phyloP scores from a whole-genome alignment of 1,140 invertebrate genomes.

The Ganaspis sp. region DNA sequence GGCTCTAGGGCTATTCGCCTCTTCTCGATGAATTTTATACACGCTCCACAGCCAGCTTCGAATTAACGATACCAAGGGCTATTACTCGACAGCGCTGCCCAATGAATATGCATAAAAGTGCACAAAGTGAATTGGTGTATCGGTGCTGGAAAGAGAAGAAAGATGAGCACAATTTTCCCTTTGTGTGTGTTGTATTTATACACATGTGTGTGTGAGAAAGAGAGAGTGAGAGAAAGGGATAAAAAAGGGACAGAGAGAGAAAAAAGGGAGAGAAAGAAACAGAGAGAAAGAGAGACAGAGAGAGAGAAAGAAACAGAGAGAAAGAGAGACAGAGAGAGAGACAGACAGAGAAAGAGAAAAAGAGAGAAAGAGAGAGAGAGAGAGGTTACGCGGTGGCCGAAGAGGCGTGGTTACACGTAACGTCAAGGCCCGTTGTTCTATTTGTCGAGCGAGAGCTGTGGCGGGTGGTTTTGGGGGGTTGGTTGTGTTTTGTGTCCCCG shows the following conservation, averaged over 20 bases:
- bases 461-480: constrained; percentile 41
- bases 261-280: not conserved
- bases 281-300: no score
- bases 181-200: no score
- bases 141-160: constrained; percentile 20
- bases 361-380: constrained; percentile 17
- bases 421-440: constrained; percentile 67
- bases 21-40: constrained; percentile 48
- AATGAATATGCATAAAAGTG: constrained; percentile 70
- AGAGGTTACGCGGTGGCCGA: not conserved
- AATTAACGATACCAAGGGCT: constrained; percentile 42
- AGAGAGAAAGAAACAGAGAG: no score
- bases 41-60: constrained; percentile 51
- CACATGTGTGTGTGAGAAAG: constrained; percentile 33
- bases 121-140: constrained; percentile 66
- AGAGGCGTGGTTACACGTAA: constrained; percentile 69
- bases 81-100: constrained; percentile 58
- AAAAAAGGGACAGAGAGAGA: not conserved
- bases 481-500: constrained; percentile 71
- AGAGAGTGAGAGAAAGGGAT: not conserved
- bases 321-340: no score
- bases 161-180: not conserved
- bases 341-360: no score
- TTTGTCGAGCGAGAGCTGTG: constrained; percentile 56
- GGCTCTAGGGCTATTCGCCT: not conserved